Evolutionary conservation across 2,888 invertebrate species (phyloP), one percentile per base, ranked within the genome.

Genomic region (Microplitis manilae): DNA sequence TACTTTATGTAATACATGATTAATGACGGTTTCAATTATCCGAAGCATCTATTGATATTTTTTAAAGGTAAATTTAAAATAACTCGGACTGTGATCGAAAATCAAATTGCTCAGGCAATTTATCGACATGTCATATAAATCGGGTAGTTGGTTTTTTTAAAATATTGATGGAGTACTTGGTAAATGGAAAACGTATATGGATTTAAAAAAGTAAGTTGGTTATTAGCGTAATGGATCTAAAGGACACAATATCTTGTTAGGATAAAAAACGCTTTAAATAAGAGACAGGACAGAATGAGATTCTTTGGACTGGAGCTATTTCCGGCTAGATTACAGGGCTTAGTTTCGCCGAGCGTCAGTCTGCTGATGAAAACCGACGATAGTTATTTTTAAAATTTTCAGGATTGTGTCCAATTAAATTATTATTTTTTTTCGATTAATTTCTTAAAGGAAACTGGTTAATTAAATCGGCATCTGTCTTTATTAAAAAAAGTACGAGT

Each of bases 271-370:
- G 41, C 9, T 13, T 8, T 15, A n/a, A 41, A 62, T 13, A 41
- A 41, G 7, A 65, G 73, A 73, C n/a, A 7, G 15, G 60, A 15
- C 13, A 50, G 4, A 50, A 8, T 13, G 50, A n/a, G 38, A 59
- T 68, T 39, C 60, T 17, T 20, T 38, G 15, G 60, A n/a, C 30
- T 30, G 30, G 30, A 60, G 38, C 75, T 75, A 64, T 75, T 75
- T 69, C 69, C 62, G 61, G 69, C 68, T 30, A 69, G 69, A 75
- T 75, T 75, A 75, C 62, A 69, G 69, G 67, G 50, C 20, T 7
- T 59, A 13, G 64, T 20, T 71, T 61, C 39, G 61, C 73, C 65
- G 67, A 68, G 67, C 67, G 65, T 67, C 73, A 73, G 65, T 50
- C 67, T 65, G 67, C 38, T 67, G 59, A 74, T 59, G 59, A 59